Conservation (phyloP, 2,797 vertebrate genomes). For the Etheostoma perlongum region DNA sequence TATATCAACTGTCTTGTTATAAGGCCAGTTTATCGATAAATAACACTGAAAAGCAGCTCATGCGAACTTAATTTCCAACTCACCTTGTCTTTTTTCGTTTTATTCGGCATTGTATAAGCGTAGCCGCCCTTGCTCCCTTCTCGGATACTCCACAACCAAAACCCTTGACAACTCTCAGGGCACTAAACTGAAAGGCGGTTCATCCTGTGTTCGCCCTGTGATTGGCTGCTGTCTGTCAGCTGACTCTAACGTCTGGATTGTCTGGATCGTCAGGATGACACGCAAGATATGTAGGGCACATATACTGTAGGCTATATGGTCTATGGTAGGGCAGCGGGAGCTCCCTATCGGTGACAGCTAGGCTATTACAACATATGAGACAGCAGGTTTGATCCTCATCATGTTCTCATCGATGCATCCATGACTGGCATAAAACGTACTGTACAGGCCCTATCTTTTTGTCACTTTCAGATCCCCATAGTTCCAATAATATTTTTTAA, state of each 20-base stretch:
- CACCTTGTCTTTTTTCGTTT: conserved; percentile 89
- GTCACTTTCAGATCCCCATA: not conserved
- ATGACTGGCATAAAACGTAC: not conserved
- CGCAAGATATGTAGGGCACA: too few relatives aligned
- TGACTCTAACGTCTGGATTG: conserved; percentile 37
- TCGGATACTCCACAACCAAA: conserved; percentile 70
- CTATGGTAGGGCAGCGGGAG: accelerated
- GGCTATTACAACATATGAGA: not conserved
- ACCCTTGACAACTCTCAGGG: conserved; percentile 72
- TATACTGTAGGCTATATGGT: too few relatives aligned
- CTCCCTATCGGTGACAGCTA: conserved; percentile 27
- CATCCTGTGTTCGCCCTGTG: conserved; percentile 48
- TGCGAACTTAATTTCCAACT: conserved; percentile 43
- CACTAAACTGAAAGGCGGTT: conserved; percentile 62
- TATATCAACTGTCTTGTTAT: conserved; percentile 7
- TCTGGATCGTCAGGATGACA: too few relatives aligned
- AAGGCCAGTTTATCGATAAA: not conserved
- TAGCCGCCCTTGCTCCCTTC: conserved; percentile 77
- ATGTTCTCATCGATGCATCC: not conserved
- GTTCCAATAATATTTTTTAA: not conserved
- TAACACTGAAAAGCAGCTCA: accelerated
- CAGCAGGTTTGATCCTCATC: not conserved
- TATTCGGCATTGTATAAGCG: conserved; percentile 86
- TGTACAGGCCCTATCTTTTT: not conserved
- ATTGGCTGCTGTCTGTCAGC: conserved; percentile 76